Percentiles rank a stretch among this genome's conserved stretches.
Conservation (phyloP, 2,888 invertebrate genomes). For the Anoplius nigerrimus region DNA sequence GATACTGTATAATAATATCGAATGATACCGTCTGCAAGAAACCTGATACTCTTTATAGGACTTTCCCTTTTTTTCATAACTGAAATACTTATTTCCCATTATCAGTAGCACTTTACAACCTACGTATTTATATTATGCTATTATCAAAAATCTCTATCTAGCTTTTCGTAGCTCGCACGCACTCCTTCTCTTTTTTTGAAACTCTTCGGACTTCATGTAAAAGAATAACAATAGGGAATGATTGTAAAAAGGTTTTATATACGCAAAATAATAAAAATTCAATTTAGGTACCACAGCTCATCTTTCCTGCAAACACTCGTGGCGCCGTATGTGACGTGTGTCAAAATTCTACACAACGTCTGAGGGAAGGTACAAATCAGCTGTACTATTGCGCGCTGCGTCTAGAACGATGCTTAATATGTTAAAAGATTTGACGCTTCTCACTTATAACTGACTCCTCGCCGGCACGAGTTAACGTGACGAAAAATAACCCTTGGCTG, state of each 20-base stretch:
- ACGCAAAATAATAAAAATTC: slow-evolving; percentile 38
- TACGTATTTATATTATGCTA: slow-evolving; percentile 36
- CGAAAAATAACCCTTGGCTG: slow-evolving; percentile 30
- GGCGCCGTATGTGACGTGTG: slow-evolving; percentile 17
- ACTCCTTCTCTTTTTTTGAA: slow-evolving; percentile 13
- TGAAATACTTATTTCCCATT: background rate
- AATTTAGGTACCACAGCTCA: slow-evolving; percentile 6
- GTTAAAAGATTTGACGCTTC: slow-evolving; percentile 34
- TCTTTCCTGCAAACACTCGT: slow-evolving; percentile 22
- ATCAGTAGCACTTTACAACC: slow-evolving; percentile 11
- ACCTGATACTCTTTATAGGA: too few relatives aligned
- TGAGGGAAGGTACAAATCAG: slow-evolving; percentile 50
- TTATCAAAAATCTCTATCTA: slow-evolving; percentile 58
- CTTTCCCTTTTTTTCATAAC: too few relatives aligned
- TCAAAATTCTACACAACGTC: slow-evolving; percentile 28
- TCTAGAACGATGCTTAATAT: slow-evolving; percentile 40
- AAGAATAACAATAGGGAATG: slow-evolving; percentile 62
- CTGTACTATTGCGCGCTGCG: slow-evolving; percentile 45
- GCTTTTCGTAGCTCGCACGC: slow-evolving; percentile 21
- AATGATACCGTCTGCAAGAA: too few relatives aligned
- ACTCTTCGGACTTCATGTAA: slow-evolving; percentile 39
- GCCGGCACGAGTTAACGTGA: slow-evolving; percentile 27
- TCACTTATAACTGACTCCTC: slow-evolving; percentile 36
- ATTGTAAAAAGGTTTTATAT: slow-evolving; percentile 50
- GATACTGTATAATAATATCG: too few relatives aligned